phyloP scores from a whole-genome alignment of 1,140 invertebrate genomes.

The Panagrolaimus sp. region DNA sequence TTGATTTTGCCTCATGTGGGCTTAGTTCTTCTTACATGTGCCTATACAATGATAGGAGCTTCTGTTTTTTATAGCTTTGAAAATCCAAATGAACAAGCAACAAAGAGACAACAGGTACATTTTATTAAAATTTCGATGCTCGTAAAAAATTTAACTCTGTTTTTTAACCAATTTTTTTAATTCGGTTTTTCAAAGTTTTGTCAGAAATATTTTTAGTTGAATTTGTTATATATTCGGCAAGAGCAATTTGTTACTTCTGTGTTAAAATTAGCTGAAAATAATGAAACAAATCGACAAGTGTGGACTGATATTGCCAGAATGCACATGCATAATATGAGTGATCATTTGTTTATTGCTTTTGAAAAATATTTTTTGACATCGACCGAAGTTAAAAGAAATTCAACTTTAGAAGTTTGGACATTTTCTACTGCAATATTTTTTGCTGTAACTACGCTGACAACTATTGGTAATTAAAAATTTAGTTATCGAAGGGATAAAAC shows the following conservation, averaged over 20 bases:
- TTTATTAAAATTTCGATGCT: not conserved
- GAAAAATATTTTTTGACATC: conserved; percentile 58
- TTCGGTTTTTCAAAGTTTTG: conserved; percentile 9
- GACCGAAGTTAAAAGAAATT: conserved; percentile 55
- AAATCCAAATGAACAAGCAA: conserved; percentile 50
- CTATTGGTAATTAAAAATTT: conserved; percentile 42
- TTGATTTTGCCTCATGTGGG: conserved; percentile 58
- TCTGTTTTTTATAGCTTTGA: conserved; percentile 55
- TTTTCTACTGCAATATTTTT: conserved; percentile 60
- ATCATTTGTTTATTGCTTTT: conserved; percentile 56
- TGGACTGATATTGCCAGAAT: conserved; percentile 42
- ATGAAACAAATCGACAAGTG: conserved; percentile 33
- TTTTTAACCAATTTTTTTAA: not conserved
- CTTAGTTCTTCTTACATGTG: conserved; percentile 54
- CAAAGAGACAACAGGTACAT: conserved; percentile 49
- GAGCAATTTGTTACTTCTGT: conserved; percentile 49
- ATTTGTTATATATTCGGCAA: conserved; percentile 49
- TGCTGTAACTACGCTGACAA: conserved; percentile 57
- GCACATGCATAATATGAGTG: conserved; percentile 58
- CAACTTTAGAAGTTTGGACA: conserved; percentile 56
- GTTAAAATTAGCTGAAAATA: conserved; percentile 42
- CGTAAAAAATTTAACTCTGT: too few relatives aligned
- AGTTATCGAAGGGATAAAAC: not conserved
- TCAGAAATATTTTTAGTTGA: conserved; percentile 28
- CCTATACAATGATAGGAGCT: conserved; percentile 56